phyloP scores from a whole-genome alignment of 2,113 vertebrate species.

The Desmodus rotundus region DNA sequence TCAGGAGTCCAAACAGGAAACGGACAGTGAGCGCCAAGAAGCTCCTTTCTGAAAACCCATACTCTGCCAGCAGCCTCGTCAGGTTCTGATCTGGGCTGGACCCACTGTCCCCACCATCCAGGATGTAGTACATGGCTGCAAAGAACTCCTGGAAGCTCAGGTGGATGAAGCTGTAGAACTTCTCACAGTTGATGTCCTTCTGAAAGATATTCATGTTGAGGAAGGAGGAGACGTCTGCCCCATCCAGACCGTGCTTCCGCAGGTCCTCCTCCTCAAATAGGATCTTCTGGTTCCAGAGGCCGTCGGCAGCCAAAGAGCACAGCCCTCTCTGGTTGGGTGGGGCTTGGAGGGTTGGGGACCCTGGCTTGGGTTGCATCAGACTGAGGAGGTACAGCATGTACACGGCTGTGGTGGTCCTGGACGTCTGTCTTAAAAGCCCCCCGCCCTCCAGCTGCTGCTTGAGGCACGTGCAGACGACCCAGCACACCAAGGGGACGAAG shows the following conservation, averaged over 20 bases:
- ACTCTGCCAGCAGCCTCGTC: not conserved
- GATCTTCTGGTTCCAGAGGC: slow-evolving; percentile 77
- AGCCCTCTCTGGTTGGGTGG: slow-evolving; percentile 49
- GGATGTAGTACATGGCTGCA: slow-evolving; percentile 66
- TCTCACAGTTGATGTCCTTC: slow-evolving; percentile 33
- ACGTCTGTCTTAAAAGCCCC: not conserved
- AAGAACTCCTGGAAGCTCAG: slow-evolving; percentile 81
- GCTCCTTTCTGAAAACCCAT: slow-evolving; percentile 6
- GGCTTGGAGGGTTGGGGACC: not conserved
- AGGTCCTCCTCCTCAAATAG: slow-evolving; percentile 76
- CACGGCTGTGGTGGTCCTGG: slow-evolving; percentile 50
- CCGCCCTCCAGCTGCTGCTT: slow-evolving; percentile 41
- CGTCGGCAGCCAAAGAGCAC: slow-evolving; percentile 72
- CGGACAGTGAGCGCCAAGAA: not conserved
- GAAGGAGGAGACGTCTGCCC: slow-evolving; percentile 62
- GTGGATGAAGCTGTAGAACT: slow-evolving; percentile 77
- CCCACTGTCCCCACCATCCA: not conserved
- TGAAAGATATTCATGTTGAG: slow-evolving; percentile 70
- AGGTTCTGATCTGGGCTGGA: rapidly evolving
- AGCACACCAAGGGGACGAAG: slow-evolving; percentile 67
- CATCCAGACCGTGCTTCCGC: slow-evolving; percentile 46
- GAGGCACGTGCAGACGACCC: slow-evolving; percentile 66
- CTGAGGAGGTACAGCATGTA: slow-evolving; percentile 61
- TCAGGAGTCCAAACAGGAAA: slow-evolving; percentile 79
- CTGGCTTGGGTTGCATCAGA: slow-evolving; percentile 23